A percentile compares a stretch with the other conserved stretches of the same genome.
phyloP scores from a whole-genome alignment of 2,797 vertebrate species.

The Amniataba percoides region DNA sequence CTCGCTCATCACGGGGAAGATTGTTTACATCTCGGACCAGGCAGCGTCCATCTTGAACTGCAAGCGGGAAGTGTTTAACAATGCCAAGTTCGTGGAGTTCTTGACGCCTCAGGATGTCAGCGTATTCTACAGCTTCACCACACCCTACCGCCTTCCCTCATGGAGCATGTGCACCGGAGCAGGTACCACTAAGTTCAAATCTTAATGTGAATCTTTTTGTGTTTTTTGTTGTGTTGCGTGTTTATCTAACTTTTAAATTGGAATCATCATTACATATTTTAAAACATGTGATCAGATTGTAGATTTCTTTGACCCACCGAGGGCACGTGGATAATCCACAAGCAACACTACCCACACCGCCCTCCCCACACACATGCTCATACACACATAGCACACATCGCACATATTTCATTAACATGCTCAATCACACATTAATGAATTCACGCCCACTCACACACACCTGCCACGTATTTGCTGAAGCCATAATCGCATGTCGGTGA shows the following conservation, averaged over 20 bases:
- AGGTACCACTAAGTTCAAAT: conserved; percentile 80
- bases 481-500: neutral
- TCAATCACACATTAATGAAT: conserved; percentile 28
- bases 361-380: conserved; percentile 40
- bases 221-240: neutral
- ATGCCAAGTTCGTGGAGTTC: conserved; percentile 96
- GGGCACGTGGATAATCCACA: conserved; percentile 38
- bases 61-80: conserved; percentile 89
- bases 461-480: conserved; percentile 7
- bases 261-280: neutral
- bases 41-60: conserved; percentile 91
- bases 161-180: conserved; percentile 92
- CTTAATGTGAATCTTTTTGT: neutral
- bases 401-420: conserved; percentile 63
- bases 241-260: too few species aligned
- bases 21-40: conserved; percentile 95
- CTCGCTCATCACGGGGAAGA: conserved; percentile 93
- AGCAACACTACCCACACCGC: conserved; percentile 16
- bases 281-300: neutral
- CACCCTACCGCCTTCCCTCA: conserved; percentile 91
- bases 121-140: conserved; percentile 95
- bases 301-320: neutral
- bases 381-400: conserved; percentile 50
- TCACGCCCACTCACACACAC: conserved; percentile 16
- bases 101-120: conserved; percentile 94